Evolutionary conservation across 1,140 invertebrate genomes (phyloP).

Genomic region (Atopsyche davidsoni): DNA sequence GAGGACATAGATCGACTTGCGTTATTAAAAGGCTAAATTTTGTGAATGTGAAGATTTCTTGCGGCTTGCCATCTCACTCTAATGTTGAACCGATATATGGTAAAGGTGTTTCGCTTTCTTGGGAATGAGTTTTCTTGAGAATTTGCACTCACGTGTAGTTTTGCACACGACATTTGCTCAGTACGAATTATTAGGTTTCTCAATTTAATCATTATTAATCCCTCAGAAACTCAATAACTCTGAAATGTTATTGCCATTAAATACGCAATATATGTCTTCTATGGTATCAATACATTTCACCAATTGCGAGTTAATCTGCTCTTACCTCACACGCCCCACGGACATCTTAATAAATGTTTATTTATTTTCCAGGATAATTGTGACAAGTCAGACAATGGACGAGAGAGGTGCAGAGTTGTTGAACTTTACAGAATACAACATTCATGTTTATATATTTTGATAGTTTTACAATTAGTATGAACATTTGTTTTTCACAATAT

Average conservation of each 20-base stretch:
- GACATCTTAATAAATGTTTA: slow-evolving; percentile 1
- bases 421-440: slow-evolving; percentile 20
- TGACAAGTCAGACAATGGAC: slow-evolving; percentile 16
- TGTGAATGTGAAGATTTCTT: no score
- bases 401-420: slow-evolving; percentile 15
- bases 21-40: no score
- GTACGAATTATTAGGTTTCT: background rate
- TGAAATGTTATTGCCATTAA: background rate
- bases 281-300: background rate
- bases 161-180: no score
- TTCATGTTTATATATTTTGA: slow-evolving; percentile 25
- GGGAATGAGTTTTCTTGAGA: no score
- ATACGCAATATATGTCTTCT: background rate
- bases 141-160: no score
- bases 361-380: slow-evolving; percentile 21
- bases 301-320: background rate
- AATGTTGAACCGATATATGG: no score
- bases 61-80: no score
- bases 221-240: background rate
- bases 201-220: background rate
- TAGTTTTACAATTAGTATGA: slow-evolving; percentile 8
- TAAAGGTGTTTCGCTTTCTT: no score
- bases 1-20: no score
- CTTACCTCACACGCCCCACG: background rate
- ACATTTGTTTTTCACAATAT: no score